A percentile compares a stretch with the other conserved stretches of the same genome.
Conservation (phyloP, 2,797 vertebrate species). For the Eulemur mongoz region DNA sequence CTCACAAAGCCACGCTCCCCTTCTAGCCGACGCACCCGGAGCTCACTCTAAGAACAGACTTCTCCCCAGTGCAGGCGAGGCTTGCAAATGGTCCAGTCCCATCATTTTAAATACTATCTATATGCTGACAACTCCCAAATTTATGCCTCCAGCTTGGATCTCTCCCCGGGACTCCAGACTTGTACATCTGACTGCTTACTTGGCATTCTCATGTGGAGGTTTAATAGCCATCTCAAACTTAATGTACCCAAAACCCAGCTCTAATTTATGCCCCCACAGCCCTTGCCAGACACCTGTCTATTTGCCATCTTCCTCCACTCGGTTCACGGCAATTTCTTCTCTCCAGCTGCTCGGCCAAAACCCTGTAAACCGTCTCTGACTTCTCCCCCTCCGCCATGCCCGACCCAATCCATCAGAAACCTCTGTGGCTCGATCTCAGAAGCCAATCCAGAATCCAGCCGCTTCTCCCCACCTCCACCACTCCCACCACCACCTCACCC, state of each 20-base stretch:
- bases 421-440: neutral
- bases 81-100: conserved; percentile 27
- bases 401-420: neutral
- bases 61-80: neutral
- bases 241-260: neutral
- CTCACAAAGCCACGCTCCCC: neutral
- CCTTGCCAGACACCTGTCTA: neutral
- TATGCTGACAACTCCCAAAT: conserved; percentile 36
- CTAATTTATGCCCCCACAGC: neutral
- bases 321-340: neutral
- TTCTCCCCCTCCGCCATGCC: neutral
- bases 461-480: neutral
- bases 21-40: neutral
- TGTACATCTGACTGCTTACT: conserved; percentile 42
- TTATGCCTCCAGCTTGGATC: conserved; percentile 45
- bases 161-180: conserved; percentile 59
- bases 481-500: neutral
- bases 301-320: neutral
- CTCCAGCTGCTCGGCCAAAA: neutral
- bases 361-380: neutral
- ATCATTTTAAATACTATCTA: conserved; percentile 32
- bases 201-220: conserved; percentile 31
- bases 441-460: neutral
- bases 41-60: neutral
- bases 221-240: neutral